Evolutionary conservation across 2,797 vertebrate species (phyloP).

Genomic region (Pelobates cultripes): DNA sequence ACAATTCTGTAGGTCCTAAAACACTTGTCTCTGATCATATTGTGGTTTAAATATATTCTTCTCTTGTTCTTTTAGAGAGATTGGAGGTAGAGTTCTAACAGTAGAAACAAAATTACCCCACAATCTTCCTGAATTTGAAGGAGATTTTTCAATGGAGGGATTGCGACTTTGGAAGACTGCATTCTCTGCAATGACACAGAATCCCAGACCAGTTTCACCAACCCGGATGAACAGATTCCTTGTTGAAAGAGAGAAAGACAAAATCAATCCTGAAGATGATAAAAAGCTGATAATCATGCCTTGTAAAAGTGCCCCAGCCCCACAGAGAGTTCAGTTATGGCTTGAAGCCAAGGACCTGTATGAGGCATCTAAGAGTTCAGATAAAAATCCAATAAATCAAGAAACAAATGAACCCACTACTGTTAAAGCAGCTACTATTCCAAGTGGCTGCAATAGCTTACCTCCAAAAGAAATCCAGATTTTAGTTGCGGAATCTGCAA

Average conservation of each 20-base stretch:
- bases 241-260: slow-evolving; percentile 64
- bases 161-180: slow-evolving; percentile 93
- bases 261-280: slow-evolving; percentile 72
- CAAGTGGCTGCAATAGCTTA: slow-evolving; percentile 64
- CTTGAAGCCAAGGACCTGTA: slow-evolving; percentile 91
- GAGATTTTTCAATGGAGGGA: slow-evolving; percentile 91
- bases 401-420: slow-evolving; percentile 63
- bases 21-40: too few species aligned
- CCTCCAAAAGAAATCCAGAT: slow-evolving; percentile 64
- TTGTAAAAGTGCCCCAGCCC: slow-evolving; percentile 90
- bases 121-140: slow-evolving; percentile 88
- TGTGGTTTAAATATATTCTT: neutral
- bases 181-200: slow-evolving; percentile 90
- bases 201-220: slow-evolving; percentile 74
- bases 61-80: slow-evolving; percentile 78
- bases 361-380: slow-evolving; percentile 79
- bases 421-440: slow-evolving; percentile 54
- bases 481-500: slow-evolving; percentile 59
- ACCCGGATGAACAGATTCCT: slow-evolving; percentile 63
- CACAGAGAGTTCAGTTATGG: slow-evolving; percentile 88
- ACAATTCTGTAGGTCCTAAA: too few species aligned
- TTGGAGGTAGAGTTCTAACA: slow-evolving; percentile 87
- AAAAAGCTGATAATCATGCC: slow-evolving; percentile 92
- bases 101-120: slow-evolving; percentile 86
- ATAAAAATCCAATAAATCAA: slow-evolving; percentile 65